Base-by-base conservation (phyloP, 2,113 vertebrate species). In the Spea bombifrons region DNA sequence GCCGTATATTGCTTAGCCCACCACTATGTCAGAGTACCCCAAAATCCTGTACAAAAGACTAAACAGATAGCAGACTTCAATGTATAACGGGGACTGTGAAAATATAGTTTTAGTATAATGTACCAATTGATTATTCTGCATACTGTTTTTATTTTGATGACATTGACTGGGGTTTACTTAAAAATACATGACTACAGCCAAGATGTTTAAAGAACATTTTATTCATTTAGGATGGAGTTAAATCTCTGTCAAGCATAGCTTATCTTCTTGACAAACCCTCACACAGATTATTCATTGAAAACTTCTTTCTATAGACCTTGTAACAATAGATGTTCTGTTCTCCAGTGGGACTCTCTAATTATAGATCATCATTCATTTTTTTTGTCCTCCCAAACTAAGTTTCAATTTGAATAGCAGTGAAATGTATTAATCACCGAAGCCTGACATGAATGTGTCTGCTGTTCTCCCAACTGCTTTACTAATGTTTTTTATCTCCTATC, bases 281-380 rank as follows among this genome's bases (percentile, higher is more conserved):
- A 30, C 76, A 57, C 45, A 78, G 67, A 78, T 78, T 46, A 78
- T 30, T 2, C 52, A 80, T 43, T 80, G 52, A 73, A 61, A 13
- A 74, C 73, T 80, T 67, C 64, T 53, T 71, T 68, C 71, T 74
- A 45, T 74, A 80, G 65, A 48, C 52, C 65, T 80, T 74, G 64
- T 80, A 80, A 80, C 78, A 80, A 80, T 74, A 74, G 78, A 74
- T 74, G 71, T 80, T 74, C 78, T 74, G 78, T 73, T 80, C 52
- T 50, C 78, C 78, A 80, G 50, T 61, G 78, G 78, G 65, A 61
- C 13, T 68, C 71, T 80, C 64, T 80, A 80, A 80, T 80, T 80
- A 73, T 80, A 80, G 63, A 74, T 53, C 78, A 80, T 80, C 71
- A 74, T 74, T 80, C 78, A 78, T 57, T 80, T 80, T 71, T 80